Evolutionary conservation across 2,797 vertebrate species (phyloP).

Genomic region (Manis crassicaudata): DNA sequence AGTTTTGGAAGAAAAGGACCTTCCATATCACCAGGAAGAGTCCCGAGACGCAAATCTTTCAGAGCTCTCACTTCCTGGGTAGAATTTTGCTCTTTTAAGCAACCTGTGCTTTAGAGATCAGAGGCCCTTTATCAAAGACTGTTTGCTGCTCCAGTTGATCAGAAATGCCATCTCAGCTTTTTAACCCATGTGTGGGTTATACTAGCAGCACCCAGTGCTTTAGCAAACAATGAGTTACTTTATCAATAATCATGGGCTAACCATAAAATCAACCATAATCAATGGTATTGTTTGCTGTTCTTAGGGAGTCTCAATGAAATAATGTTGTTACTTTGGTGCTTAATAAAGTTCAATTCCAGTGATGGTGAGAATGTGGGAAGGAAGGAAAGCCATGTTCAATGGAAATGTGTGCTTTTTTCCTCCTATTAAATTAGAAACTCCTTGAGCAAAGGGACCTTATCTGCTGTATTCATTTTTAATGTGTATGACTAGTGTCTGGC

Average conservation of each 20-base stretch:
- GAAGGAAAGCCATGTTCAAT: slow-evolving; percentile 19
- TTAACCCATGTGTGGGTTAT: neutral
- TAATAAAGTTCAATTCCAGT: slow-evolving; percentile 27
- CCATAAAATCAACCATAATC: slow-evolving; percentile 31
- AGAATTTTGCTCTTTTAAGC: slow-evolving; percentile 19
- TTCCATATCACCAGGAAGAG: neutral
- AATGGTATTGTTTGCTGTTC: neutral
- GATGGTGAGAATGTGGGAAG: slow-evolving; percentile 42
- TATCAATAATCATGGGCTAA: slow-evolving; percentile 46
- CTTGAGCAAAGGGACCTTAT: neutral
- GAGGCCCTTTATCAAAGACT: slow-evolving; percentile 46
- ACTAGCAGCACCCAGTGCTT: slow-evolving; percentile 23
- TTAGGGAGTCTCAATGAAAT: neutral
- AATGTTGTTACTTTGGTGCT: neutral
- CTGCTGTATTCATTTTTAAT: neutral
- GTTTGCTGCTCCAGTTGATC: neutral
- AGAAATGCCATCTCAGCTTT: slow-evolving; percentile 45
- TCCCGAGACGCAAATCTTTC: neutral
- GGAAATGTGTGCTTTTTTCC: neutral
- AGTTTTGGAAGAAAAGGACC: neutral
- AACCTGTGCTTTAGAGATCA: slow-evolving; percentile 1
- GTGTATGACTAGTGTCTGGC: neutral
- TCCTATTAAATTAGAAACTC: neutral
- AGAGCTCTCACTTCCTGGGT: slow-evolving; percentile 27
- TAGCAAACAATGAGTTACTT: slow-evolving; percentile 50